phyloP scores from a whole-genome alignment of 2,113 vertebrate genomes.

The Chlorocebus sabaeus region DNA sequence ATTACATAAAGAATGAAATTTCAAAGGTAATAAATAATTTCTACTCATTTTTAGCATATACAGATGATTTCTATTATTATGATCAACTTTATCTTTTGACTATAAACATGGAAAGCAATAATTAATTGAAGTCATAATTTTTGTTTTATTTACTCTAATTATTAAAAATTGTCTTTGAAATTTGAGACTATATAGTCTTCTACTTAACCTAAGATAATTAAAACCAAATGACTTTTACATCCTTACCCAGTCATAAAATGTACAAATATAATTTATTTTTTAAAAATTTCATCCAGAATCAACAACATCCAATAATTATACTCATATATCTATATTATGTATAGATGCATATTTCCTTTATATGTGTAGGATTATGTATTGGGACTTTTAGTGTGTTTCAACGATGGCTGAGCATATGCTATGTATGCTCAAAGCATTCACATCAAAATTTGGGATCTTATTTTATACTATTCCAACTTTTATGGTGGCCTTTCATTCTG shows the following conservation, averaged over 20 bases:
- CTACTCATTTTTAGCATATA: not conserved
- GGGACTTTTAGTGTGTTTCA: not conserved
- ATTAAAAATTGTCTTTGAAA: constrained; percentile 24
- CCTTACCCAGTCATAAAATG: not conserved
- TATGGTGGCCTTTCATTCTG: constrained; percentile 20
- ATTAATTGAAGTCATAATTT: not conserved
- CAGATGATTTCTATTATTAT: not conserved
- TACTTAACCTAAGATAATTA: not conserved
- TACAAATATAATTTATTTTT: not conserved
- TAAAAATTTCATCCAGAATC: not conserved
- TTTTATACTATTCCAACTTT: not conserved
- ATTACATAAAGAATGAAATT: not conserved
- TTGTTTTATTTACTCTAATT: not conserved
- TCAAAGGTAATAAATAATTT: not conserved
- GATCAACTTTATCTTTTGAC: not conserved
- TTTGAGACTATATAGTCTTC: not conserved
- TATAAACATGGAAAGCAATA: not conserved
- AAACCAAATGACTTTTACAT: not conserved
- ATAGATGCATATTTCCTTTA: not conserved
- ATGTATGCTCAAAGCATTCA: constrained; percentile 15
- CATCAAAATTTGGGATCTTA: not conserved
- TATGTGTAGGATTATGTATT: not conserved
- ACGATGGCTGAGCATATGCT: not conserved
- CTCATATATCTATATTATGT: too few relatives aligned
- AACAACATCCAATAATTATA: not conserved